Evolutionary conservation across 2,888 invertebrate genomes (phyloP).

Genomic region (Galerucella calmariensis): DNA sequence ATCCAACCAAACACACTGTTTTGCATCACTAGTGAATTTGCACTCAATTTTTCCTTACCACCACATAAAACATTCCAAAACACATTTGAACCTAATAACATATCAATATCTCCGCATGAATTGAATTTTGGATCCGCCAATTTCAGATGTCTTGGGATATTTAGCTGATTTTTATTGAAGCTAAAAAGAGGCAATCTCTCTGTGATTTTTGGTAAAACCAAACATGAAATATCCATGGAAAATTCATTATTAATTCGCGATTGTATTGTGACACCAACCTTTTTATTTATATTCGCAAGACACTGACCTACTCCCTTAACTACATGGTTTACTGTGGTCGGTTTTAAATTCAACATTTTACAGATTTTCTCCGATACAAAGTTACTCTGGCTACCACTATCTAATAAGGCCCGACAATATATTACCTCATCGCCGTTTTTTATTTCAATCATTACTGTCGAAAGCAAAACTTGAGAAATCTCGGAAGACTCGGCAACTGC

Average conservation of each 20-base stretch:
- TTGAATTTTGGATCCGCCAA: constrained; percentile 25
- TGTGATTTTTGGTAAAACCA: constrained; percentile 9
- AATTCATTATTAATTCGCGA: constrained; percentile 1
- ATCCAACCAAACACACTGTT: constrained; percentile 29
- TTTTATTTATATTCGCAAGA: background rate
- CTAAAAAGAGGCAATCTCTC: background rate
- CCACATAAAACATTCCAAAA: constrained; percentile 26
- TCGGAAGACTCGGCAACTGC: no score
- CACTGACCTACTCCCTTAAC: no score
- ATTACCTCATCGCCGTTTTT: no score
- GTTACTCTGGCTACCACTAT: no score
- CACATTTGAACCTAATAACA: constrained; percentile 31
- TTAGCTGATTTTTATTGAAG: background rate
- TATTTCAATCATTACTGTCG: no score
- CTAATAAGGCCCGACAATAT: no score
- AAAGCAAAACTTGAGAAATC: no score
- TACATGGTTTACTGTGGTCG: no score
- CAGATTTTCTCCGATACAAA: no score
- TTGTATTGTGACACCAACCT: constrained; percentile 3
- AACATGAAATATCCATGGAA: background rate
- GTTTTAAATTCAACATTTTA: no score
- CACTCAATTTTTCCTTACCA: constrained; percentile 11
- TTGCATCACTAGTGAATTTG: constrained; percentile 19
- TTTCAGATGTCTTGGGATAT: background rate
- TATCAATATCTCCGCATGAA: constrained; percentile 20